Evolutionary conservation across 2,888 invertebrate genomes (phyloP).

Genomic region (Apamea anceps): DNA sequence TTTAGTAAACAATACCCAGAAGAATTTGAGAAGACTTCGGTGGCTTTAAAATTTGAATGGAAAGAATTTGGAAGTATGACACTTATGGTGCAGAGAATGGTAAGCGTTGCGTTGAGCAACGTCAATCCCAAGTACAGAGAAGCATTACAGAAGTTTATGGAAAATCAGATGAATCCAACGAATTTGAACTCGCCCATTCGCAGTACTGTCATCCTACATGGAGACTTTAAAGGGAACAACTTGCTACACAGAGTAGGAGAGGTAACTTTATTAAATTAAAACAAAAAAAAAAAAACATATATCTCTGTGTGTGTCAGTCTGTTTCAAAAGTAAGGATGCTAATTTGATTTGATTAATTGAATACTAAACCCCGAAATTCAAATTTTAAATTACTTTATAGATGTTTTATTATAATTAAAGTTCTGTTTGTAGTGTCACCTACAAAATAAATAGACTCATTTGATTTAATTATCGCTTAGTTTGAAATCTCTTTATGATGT

Average conservation of each 20-base stretch:
- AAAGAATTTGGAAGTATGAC: background rate
- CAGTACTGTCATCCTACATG: slow-evolving; percentile 24
- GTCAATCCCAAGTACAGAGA: background rate
- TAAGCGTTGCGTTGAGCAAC: background rate
- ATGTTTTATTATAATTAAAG: too few species aligned
- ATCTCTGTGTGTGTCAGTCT: background rate
- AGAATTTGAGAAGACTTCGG: slow-evolving; percentile 52
- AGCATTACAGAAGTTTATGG: slow-evolving; percentile 21
- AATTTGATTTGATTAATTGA: background rate
- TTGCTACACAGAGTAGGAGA: slow-evolving; percentile 32
- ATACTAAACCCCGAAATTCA: background rate
- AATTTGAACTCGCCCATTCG: background rate
- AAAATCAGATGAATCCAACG: background rate
- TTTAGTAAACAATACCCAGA: slow-evolving; percentile 70
- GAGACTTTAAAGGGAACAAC: slow-evolving; percentile 31
- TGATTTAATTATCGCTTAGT: too few species aligned
- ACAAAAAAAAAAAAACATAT: background rate
- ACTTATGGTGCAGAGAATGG: rapidly evolving
- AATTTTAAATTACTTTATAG: too few species aligned
- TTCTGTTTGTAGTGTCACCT: too few species aligned
- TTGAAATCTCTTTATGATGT: too few species aligned
- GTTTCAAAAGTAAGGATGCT: background rate
- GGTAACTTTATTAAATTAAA: background rate
- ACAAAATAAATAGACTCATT: too few species aligned
- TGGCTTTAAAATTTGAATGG: background rate